Evolutionary conservation across 2,113 vertebrate genomes (phyloP).

Genomic region (Salminus brasiliensis): DNA sequence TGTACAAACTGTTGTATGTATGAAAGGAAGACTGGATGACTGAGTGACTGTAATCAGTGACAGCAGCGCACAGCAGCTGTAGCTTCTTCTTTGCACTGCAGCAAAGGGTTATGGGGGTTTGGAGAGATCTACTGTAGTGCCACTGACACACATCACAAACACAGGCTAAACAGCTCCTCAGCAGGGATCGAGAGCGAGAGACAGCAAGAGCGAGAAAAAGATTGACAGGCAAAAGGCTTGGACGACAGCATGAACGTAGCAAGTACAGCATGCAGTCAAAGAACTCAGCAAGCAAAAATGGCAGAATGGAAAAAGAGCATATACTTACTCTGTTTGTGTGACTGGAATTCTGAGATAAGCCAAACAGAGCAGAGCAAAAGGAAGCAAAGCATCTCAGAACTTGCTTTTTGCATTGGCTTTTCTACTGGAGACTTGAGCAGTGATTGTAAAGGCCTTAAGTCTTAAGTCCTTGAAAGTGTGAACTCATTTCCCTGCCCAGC

Average conservation of each 20-base stretch:
- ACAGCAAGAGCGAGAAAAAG: not conserved
- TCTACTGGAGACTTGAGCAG: not conserved
- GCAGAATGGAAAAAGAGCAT: constrained; percentile 34
- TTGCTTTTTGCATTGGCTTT: constrained; percentile 38
- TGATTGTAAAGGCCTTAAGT: not conserved
- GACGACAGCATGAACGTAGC: not conserved
- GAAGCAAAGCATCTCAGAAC: constrained; percentile 24
- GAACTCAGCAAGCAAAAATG: not conserved
- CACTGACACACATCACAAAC: constrained; percentile 50
- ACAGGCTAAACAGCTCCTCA: not conserved
- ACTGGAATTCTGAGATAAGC: constrained; percentile 67
- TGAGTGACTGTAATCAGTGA: constrained; percentile 68
- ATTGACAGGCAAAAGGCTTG: not conserved
- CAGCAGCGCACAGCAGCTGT: constrained; percentile 65
- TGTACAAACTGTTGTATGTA: not conserved
- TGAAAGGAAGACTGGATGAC: constrained; percentile 32
- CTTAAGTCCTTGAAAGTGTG: not conserved
- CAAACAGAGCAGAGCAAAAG: constrained; percentile 53
- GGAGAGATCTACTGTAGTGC: constrained; percentile 38
- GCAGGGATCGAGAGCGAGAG: not conserved
- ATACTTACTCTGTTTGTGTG: constrained; percentile 71
- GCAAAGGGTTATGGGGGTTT: constrained; percentile 42
- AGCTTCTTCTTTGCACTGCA: not conserved
- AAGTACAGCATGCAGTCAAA: not conserved
- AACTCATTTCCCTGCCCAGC: not conserved